phyloP scores from a whole-genome alignment of 2,113 vertebrate species.

The Dasyornis broadbenti region DNA sequence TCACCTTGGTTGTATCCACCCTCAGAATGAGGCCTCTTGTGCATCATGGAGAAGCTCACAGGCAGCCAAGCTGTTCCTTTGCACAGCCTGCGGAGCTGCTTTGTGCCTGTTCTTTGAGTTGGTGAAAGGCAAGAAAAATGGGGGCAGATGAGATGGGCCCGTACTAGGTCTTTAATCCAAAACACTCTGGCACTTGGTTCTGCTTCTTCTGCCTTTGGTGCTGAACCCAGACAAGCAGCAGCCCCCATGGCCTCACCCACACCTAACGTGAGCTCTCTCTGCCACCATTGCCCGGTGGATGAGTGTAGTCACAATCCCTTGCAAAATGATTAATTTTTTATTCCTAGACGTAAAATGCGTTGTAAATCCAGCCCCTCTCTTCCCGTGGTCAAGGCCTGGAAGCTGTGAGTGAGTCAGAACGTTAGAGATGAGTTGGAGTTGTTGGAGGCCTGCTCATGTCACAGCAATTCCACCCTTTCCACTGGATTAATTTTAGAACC shows the following conservation, averaged over 20 bases:
- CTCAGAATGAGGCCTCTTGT: neutral
- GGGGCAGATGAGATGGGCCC: neutral
- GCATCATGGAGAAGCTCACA: rapidly evolving
- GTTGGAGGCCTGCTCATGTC: neutral
- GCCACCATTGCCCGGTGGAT: rapidly evolving
- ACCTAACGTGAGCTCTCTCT: neutral
- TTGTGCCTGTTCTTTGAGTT: neutral
- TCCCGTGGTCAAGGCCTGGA: neutral
- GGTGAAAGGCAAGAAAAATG: neutral
- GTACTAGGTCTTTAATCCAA: neutral
- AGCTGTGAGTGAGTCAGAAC: neutral
- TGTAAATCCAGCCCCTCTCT: neutral
- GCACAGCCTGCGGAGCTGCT: neutral
- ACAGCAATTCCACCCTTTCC: neutral
- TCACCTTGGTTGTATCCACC: neutral
- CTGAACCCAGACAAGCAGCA: neutral
- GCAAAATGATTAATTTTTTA: neutral
- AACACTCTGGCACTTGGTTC: neutral
- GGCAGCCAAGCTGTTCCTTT: neutral
- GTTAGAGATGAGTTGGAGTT: neutral
- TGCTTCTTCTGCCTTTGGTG: neutral
- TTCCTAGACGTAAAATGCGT: neutral
- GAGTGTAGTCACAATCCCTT: neutral
- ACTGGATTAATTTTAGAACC: neutral
- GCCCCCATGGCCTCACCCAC: neutral